Conservation (phyloP, 2,113 vertebrate genomes). For the Tetrax tetrax region DNA sequence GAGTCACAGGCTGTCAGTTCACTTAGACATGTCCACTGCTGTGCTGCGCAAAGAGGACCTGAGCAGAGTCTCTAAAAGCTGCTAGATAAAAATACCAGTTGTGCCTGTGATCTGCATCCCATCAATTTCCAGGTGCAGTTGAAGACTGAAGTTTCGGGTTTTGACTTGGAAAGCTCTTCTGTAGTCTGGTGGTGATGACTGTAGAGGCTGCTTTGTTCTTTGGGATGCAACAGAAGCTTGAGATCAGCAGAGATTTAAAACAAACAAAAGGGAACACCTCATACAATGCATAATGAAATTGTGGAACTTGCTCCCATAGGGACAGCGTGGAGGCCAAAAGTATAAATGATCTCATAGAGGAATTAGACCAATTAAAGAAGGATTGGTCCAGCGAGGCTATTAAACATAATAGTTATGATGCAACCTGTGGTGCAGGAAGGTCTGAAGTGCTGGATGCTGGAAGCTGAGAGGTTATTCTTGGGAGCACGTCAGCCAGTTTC, state of each 20-base stretch:
- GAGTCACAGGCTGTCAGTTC: background rate
- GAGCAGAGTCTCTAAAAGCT: background rate
- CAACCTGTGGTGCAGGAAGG: constrained; percentile 27
- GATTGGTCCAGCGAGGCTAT: constrained; percentile 36
- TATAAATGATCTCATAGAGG: constrained; percentile 38
- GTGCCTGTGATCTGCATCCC: background rate
- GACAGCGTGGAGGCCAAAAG: background rate
- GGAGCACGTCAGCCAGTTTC: background rate
- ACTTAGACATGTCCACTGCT: fast-evolving
- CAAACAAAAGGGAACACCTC: background rate
- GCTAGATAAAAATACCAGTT: background rate
- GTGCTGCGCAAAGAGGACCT: background rate
- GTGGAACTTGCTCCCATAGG: background rate
- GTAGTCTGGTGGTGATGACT: background rate
- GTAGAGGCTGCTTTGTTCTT: background rate
- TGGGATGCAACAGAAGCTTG: background rate
- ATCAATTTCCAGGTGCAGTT: background rate
- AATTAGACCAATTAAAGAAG: constrained; percentile 59
- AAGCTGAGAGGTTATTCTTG: constrained; percentile 25
- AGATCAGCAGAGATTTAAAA: background rate
- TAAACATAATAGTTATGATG: constrained; percentile 59
- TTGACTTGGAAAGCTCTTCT: background rate
- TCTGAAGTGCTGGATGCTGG: constrained; percentile 20
- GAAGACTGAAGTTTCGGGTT: background rate
- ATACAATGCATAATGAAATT: background rate